Base-by-base conservation (phyloP, 2,888 invertebrate genomes). In the Keiferia lycopersicella region DNA sequence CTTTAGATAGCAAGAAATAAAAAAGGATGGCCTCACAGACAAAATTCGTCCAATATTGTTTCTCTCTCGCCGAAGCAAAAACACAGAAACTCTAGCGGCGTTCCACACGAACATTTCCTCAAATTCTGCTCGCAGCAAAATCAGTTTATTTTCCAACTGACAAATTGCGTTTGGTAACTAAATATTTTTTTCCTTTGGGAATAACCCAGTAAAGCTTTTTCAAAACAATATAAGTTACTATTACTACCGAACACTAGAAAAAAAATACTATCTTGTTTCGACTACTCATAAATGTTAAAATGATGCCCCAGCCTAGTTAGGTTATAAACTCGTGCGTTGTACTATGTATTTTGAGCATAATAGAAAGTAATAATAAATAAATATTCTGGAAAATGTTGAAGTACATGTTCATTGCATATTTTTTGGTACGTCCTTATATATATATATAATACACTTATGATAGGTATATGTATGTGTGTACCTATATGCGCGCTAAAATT, bases 111-210 rank as follows among this genome's bases (percentile, higher is more conserved):
- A 78, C 77, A 82, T 86, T 87, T 86, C 85, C 88, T 86, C 88
- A 86, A 87, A 87, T 87, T 87, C 84, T 87, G 87, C 88, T 88
- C 82, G 82, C 84, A 89, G 88, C 86, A 87, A 88, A 87, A 87
- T 88, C 85, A 83, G 86, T 88, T 88, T 88, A 88, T 87, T 86
- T 84, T 82, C 82, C 78, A 77, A 82, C 83, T 86, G 84, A 87
- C 82, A 87, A 88, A 89, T 89, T 87, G 85, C 81, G 84, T 82
- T 83, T 80, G 84, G 80, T 81, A 86, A 87, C 84, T 84, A 85
- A 84, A 81, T 81, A 82, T 80, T 80, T 81, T 82, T 82, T 84
- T 83, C 83, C 82, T 82, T 83, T 80, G 82, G 78, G 76, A 81
- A 81, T 78, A 84, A 81, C 78, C 77, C 81, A 76, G 78, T 79